Evolutionary conservation across 1,140 invertebrate genomes (phyloP).

Genomic region (Calosoma granatense): DNA sequence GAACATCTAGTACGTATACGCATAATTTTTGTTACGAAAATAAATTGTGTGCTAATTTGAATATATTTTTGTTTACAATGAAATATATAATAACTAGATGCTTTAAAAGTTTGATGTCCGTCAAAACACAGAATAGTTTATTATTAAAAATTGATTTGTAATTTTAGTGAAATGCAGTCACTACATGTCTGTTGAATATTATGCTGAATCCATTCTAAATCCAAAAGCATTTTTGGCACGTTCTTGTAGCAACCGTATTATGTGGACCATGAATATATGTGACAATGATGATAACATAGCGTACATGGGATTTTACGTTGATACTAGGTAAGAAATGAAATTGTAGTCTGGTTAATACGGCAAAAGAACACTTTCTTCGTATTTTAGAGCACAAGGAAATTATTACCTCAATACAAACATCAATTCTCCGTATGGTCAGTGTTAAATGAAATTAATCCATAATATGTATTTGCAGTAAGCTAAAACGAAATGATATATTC

Average conservation of each 20-base stretch:
- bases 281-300: neutral
- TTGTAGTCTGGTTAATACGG: too few species aligned
- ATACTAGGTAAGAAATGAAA: neutral
- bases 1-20: neutral
- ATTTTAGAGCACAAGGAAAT: neutral
- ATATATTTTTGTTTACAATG: too few species aligned
- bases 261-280: neutral
- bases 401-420: neutral
- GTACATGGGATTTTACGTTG: neutral
- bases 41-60: neutral
- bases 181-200: constrained; percentile 1
- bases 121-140: too few species aligned
- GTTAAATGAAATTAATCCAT: too few species aligned
- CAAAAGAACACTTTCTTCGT: neutral
- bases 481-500: too few species aligned
- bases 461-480: too few species aligned
- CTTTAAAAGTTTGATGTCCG: too few species aligned
- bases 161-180: neutral
- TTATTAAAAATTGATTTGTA: neutral
- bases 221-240: neutral
- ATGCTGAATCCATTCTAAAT: neutral
- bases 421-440: neutral
- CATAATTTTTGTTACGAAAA: neutral
- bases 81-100: too few species aligned
- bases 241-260: neutral